Percentiles rank a stretch among this genome's conserved stretches.
These are phyloP conservation scores for Rana temporaria DNA, from an alignment of 2,113 vertebrate genomes.

Conservation along the genomic window DNA sequence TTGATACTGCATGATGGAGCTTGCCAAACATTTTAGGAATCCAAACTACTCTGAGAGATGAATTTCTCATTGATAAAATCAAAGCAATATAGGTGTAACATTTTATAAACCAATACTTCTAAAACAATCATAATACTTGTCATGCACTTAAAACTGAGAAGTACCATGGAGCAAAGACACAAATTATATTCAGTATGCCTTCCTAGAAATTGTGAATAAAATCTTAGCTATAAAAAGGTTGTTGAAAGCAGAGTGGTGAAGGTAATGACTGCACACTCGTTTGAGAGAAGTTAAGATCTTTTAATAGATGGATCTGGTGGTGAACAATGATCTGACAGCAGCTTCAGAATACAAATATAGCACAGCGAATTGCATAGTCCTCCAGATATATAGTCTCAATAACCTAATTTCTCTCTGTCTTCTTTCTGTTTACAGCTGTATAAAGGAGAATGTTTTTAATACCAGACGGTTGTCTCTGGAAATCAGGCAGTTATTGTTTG, in stretches of 20 bases:
- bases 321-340: conserved; percentile 41
- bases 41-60: not conserved
- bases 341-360: conserved; percentile 28
- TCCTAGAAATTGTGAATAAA: conserved; percentile 3
- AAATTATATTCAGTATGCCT: conserved; percentile 9
- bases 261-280: conserved; percentile 34
- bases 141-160: not conserved
- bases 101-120: not conserved
- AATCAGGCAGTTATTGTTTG: not conserved
- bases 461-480: not conserved
- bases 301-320: conserved; percentile 30
- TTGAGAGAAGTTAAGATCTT: not conserved
- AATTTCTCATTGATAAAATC: not conserved
- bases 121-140: not conserved
- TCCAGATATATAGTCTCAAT: conserved; percentile 2
- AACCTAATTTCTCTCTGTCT: not conserved
- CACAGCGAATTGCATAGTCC: conserved; percentile 1
- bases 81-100: not conserved
- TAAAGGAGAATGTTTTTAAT: conserved; percentile 21
- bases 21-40: not conserved
- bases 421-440: not conserved
- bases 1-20: too few species aligned
- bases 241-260: conserved; percentile 10
- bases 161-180: not conserved
- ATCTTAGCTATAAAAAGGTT: conserved; percentile 1